Base-by-base conservation (phyloP, 2,888 invertebrate genomes). In the Eupithecia exiguata region DNA sequence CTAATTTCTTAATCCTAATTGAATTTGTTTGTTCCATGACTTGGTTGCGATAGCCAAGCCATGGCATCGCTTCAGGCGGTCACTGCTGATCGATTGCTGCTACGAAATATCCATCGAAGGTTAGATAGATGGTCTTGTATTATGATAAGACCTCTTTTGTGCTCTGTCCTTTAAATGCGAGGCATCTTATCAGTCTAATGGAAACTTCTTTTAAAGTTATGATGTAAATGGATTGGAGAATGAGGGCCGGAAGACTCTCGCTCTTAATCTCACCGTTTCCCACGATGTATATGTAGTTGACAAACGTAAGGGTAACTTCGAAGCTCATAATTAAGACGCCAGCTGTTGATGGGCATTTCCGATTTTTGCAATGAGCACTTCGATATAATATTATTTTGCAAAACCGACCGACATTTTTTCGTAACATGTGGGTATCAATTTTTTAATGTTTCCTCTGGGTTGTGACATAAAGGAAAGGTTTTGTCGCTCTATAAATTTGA, bases 1-100 rank as follows among this genome's bases (percentile, higher is more conserved):
- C 90, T 91, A 92, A 92, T 91, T 93, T 92, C 92, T 93, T 93
- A 93, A 93, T 92, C 90, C 92, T 93, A 93, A 94, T 93, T 94
- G 93, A 93, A 90, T 93, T 93, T 93, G 91, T 92, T 93, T 92
- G 93, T 94, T 89, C 87, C 86, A 85, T 84, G 84, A 82, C 84
- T 83, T 80, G 77, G 82, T 81, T 76, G 83, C 83, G 91, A 92
- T 92, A 92, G 89, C 87, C 86, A 89, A 92, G 89, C 87, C 86
- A 89, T 66, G 84, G 84, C 81, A 80, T 77, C 81, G 83, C 86
- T 82, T 82, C 83, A 81, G 80, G 82, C 83, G 83, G 84, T 84
- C 83, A 79, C 74, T 79, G 81, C 83, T 85, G 87, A 84, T 86
- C 87, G 87, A 92, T 92, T 90, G 89, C 91, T 86, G 78, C 79